phyloP scores from a whole-genome alignment of 2,888 invertebrate genomes.

The Yponomeuta cagnagella region DNA sequence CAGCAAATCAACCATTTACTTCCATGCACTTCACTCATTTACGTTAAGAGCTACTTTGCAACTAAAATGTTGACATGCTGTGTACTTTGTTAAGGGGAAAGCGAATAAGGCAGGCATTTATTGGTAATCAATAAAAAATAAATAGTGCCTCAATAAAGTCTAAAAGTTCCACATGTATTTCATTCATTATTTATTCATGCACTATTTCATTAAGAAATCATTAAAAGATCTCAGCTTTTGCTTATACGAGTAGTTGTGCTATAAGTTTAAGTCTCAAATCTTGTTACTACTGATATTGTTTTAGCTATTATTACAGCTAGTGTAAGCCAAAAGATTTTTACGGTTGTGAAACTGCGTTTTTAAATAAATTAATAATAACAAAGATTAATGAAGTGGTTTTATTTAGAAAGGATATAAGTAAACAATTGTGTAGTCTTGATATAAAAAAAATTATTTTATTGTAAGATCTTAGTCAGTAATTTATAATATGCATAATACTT shows the following conservation, averaged over 20 bases:
- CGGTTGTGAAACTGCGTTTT: slow-evolving; percentile 34
- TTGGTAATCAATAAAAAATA: not conserved
- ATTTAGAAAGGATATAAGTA: not conserved
- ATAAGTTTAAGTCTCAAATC: not conserved
- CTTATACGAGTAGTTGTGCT: not conserved
- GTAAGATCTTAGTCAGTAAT: not conserved
- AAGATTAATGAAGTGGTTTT: not conserved
- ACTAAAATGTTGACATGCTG: too few relatives aligned
- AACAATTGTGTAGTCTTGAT: not conserved
- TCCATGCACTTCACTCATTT: too few relatives aligned
- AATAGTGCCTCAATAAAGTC: too few relatives aligned
- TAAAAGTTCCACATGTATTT: not conserved
- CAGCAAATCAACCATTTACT: too few relatives aligned
- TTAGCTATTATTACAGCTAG: slow-evolving; percentile 4
- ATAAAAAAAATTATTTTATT: not conserved
- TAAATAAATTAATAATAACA: slow-evolving; percentile 10
- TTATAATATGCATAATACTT: not conserved
- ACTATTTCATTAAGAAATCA: not conserved
- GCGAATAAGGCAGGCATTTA: too few relatives aligned
- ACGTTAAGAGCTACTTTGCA: too few relatives aligned
- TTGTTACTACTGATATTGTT: slow-evolving; percentile 1
- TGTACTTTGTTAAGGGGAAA: too few relatives aligned
- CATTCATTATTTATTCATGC: slow-evolving; percentile 3
- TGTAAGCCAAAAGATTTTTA: slow-evolving; percentile 24
- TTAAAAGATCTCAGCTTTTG: slow-evolving; percentile 2